Conservation (phyloP, 1,140 invertebrate genomes). For the Forficula auricularia region DNA sequence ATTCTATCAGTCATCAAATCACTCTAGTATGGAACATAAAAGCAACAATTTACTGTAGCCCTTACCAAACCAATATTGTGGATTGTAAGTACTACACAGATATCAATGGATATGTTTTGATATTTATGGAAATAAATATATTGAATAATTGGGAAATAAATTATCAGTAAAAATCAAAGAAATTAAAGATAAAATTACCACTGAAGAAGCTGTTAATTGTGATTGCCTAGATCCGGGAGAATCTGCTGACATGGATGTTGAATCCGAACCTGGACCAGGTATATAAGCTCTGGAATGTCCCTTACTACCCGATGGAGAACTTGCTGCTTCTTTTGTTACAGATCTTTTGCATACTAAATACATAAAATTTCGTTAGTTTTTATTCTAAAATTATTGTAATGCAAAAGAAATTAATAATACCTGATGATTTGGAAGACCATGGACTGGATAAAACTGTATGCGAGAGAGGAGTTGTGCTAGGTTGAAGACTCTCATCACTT, state of each 20-base stretch:
- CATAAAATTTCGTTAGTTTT: conserved; percentile 1
- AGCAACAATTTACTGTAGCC: too few relatives aligned
- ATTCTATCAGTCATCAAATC: too few relatives aligned
- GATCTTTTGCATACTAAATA: conserved; percentile 1
- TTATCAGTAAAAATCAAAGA: too few relatives aligned
- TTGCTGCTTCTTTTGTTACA: conserved; percentile 4
- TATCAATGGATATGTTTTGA: too few relatives aligned
- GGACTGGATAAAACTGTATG: conserved; percentile 17
- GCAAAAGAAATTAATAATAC: conserved; percentile 5
- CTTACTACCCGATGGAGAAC: conserved; percentile 26
- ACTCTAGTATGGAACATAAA: too few relatives aligned
- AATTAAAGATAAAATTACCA: conserved; percentile 20
- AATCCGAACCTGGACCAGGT: conserved; percentile 34
- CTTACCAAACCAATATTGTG: too few relatives aligned
- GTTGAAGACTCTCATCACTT: neutral
- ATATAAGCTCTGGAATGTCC: conserved; percentile 11
- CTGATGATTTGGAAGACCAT: conserved; percentile 27
- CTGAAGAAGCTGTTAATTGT: conserved; percentile 29
- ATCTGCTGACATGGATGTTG: conserved; percentile 45
- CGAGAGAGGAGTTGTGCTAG: too few relatives aligned
- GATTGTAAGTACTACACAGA: too few relatives aligned
- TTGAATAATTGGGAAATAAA: too few relatives aligned
- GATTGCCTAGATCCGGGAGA: conserved; percentile 44
- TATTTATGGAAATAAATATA: too few relatives aligned
- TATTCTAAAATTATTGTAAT: conserved; percentile 2